Evolutionary conservation across 1,140 invertebrate species (phyloP).

Genomic region (Phenacoccus solenopsis): DNA sequence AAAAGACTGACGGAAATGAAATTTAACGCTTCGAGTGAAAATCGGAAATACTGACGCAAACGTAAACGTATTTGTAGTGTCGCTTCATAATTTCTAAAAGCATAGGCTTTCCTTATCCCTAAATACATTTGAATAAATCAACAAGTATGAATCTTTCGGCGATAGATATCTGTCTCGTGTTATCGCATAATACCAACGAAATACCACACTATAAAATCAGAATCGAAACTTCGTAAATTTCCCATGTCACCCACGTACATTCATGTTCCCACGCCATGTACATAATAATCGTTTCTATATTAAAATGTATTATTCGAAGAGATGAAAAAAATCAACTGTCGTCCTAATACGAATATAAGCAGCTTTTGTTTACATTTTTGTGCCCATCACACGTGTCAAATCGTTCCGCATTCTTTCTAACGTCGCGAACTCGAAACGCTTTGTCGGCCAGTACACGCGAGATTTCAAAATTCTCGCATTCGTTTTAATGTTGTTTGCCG

Average conservation of each 20-base stretch:
- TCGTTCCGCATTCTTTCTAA: background rate
- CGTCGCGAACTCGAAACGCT: background rate
- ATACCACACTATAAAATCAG: background rate
- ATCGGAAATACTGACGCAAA: background rate
- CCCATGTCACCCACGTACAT: no score
- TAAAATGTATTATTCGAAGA: background rate
- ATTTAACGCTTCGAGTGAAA: background rate
- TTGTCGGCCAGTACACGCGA: background rate
- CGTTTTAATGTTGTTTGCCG: no score
- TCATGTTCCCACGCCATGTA: no score
- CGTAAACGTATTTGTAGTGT: background rate
- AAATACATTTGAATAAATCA: background rate
- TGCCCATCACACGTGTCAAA: background rate
- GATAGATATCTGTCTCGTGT: background rate
- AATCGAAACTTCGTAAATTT: background rate
- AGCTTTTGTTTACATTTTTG: background rate
- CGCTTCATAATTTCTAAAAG: background rate
- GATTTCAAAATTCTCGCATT: no score
- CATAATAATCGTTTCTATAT: no score
- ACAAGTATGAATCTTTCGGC: conserved; percentile 3
- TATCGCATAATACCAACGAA: background rate
- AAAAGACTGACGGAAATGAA: background rate
- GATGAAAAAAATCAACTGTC: background rate
- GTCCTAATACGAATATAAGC: background rate
- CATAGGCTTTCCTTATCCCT: no score